Evolutionary conservation across 92 coral and sea anemone genomes (phyloP).

Genomic region (Pocillopora grandis): DNA sequence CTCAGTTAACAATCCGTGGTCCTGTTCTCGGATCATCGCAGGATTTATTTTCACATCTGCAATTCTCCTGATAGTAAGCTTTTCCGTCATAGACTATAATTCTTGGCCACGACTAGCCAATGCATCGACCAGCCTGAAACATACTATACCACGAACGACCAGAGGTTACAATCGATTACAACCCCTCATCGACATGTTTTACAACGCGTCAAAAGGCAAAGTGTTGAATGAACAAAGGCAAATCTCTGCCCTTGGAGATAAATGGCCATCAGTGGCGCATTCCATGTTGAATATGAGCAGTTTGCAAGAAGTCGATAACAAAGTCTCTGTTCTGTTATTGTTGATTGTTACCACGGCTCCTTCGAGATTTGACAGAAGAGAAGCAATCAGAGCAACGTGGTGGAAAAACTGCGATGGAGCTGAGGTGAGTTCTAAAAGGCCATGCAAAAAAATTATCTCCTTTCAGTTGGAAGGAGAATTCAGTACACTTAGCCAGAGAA

Average conservation of each 20-base stretch:
- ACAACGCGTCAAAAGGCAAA: not conserved
- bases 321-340: not conserved
- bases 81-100: too few relatives aligned
- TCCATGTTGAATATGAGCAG: not conserved
- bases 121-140: too few relatives aligned
- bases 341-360: slow-evolving; percentile 27
- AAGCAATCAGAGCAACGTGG: slow-evolving; percentile 31
- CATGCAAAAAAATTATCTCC: not conserved
- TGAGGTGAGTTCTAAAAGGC: not conserved
- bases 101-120: too few relatives aligned
- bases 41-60: too few relatives aligned
- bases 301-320: not conserved
- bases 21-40: too few relatives aligned
- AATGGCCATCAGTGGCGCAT: not conserved
- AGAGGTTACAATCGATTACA: not conserved
- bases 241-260: not conserved
- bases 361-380: slow-evolving; percentile 5
- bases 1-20: too few relatives aligned
- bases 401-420: slow-evolving; percentile 23
- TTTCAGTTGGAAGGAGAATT: not conserved
- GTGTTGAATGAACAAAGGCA: not conserved
- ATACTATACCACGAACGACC: too few relatives aligned
- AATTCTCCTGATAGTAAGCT: too few relatives aligned
- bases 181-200: slow-evolving; percentile 6
- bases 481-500: not conserved